Percentiles rank a stretch among this genome's conserved stretches.
These are phyloP conservation scores for Vireo griseus DNA, from an alignment of 2,797 vertebrate genomes.

Conservation along the genomic window DNA sequence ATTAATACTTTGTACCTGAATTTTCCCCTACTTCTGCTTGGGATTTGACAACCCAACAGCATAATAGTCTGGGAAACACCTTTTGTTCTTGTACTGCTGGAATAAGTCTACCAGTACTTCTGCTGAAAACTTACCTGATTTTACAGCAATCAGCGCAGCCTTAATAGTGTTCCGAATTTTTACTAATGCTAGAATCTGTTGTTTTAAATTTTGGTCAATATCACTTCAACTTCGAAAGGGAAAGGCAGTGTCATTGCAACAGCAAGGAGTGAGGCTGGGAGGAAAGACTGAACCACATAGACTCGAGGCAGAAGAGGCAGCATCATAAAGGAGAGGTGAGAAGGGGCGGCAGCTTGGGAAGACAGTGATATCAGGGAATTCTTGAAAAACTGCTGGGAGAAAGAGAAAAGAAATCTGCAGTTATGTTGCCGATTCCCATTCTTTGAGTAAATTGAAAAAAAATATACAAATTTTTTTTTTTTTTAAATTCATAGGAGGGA, in stretches of 20 bases:
- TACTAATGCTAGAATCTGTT: neutral
- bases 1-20: neutral
- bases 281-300: neutral
- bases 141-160: neutral
- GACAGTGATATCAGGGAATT: neutral
- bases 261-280: neutral
- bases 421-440: neutral
- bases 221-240: neutral
- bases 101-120: neutral
- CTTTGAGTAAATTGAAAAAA: neutral
- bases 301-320: neutral
- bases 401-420: neutral
- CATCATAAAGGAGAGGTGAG: neutral
- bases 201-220: neutral
- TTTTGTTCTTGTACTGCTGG: neutral
- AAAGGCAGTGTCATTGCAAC: neutral
- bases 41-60: neutral
- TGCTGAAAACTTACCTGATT: neutral
- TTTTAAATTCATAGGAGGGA: neutral
- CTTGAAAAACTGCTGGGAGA: neutral
- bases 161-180: neutral
- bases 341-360: neutral
- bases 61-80: neutral
- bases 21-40: neutral
- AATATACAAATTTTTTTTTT: neutral